Evolutionary conservation across 2,797 vertebrate genomes (phyloP).

Genomic region (Cetoscarus ocellatus): DNA sequence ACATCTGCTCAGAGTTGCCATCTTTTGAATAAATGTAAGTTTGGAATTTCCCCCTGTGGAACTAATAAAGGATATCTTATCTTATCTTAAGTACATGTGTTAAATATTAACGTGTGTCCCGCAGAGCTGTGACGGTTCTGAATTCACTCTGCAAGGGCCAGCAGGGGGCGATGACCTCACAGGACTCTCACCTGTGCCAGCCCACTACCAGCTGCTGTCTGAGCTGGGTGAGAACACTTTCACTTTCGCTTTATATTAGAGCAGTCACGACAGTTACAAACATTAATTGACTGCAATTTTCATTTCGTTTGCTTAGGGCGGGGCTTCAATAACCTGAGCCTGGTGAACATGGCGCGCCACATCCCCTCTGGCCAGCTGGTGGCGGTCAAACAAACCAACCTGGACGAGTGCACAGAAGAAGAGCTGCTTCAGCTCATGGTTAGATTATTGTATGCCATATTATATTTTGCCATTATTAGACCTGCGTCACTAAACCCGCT

Average conservation of each 20-base stretch:
- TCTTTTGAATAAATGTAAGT: background rate
- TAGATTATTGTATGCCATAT: slow-evolving; percentile 25
- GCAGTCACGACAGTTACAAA: no score
- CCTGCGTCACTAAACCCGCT: no score
- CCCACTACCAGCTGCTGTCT: slow-evolving; percentile 95
- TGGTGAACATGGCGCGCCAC: slow-evolving; percentile 93
- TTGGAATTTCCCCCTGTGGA: no score
- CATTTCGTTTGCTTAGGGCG: slow-evolving; percentile 79
- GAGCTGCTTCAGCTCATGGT: slow-evolving; percentile 94
- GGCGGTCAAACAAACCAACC: slow-evolving; percentile 93
- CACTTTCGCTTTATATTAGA: background rate
- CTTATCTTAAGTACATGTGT: background rate
- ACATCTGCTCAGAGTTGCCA: no score
- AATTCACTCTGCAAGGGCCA: slow-evolving; percentile 83
- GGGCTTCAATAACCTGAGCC: slow-evolving; percentile 94
- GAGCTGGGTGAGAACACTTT: slow-evolving; percentile 90
- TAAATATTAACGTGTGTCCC: slow-evolving; percentile 14
- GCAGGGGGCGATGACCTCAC: slow-evolving; percentile 83
- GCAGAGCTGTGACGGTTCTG: slow-evolving; percentile 88
- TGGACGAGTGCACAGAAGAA: slow-evolving; percentile 95
- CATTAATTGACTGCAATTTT: background rate
- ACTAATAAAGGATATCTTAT: no score
- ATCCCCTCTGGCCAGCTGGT: slow-evolving; percentile 90
- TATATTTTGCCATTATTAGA: no score
- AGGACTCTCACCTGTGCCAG: slow-evolving; percentile 85